Conservation (phyloP, 2,888 invertebrate genomes). For the Monopis laevigella region DNA sequence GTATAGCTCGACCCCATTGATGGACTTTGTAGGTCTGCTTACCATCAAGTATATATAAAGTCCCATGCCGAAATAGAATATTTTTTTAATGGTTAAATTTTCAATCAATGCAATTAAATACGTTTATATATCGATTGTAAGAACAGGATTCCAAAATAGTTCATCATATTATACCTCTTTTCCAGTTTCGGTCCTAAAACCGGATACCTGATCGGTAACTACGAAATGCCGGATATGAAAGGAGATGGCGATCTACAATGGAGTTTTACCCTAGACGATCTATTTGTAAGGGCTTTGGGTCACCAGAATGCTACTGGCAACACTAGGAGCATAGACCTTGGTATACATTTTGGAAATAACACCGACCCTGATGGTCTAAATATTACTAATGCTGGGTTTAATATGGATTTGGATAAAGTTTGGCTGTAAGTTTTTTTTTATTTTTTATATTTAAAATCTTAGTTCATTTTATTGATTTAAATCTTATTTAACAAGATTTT, state of each 20-base stretch:
- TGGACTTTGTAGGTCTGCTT: too few species aligned
- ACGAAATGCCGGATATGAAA: slow-evolving; percentile 52
- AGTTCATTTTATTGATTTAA: too few species aligned
- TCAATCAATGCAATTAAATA: too few species aligned
- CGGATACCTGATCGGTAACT: slow-evolving; percentile 51
- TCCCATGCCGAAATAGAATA: too few species aligned
- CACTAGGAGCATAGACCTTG: slow-evolving; percentile 49
- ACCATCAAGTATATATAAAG: too few species aligned
- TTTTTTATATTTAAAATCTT: too few species aligned
- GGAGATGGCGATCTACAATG: slow-evolving; percentile 56
- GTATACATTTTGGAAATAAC: slow-evolving; percentile 53
- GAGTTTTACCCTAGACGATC: slow-evolving; percentile 52
- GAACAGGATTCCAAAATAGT: too few species aligned
- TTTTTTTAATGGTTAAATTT: too few species aligned
- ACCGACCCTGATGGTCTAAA: slow-evolving; percentile 32
- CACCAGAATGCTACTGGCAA: slow-evolving; percentile 42
- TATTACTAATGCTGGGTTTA: slow-evolving; percentile 50
- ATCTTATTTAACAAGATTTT: too few species aligned
- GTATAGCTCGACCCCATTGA: too few species aligned
- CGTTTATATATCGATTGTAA: too few species aligned
- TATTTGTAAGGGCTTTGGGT: slow-evolving; percentile 55
- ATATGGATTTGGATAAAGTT: slow-evolving; percentile 53
- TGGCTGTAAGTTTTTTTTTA: slow-evolving; percentile 46
- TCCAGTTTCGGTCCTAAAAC: slow-evolving; percentile 56
- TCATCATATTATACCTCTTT: too few species aligned